phyloP scores from a whole-genome alignment of 2,888 invertebrate genomes.

The Nysson spinosus region DNA sequence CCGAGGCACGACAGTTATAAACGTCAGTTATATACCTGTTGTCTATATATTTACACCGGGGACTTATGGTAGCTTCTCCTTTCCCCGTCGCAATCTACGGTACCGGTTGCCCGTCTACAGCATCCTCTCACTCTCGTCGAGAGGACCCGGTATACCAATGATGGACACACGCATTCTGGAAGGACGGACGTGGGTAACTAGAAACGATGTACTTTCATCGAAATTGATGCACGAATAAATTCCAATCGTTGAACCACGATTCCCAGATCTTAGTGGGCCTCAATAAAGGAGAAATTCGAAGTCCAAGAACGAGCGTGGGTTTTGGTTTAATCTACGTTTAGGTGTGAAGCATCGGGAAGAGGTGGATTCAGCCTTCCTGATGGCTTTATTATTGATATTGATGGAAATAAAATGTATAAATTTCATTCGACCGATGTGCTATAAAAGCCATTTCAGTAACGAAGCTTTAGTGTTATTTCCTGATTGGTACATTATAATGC shows the following conservation, averaged over 20 bases:
- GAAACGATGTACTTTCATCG: slow-evolving; percentile 37
- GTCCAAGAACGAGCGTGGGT: slow-evolving; percentile 1
- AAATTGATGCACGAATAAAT: slow-evolving; percentile 37
- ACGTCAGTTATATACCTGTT: slow-evolving; percentile 1
- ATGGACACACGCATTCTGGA: slow-evolving; percentile 15
- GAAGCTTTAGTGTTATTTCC: too few relatives aligned
- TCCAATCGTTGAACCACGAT: neutral
- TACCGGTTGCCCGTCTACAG: slow-evolving; percentile 54
- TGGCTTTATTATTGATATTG: too few relatives aligned
- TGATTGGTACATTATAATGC: too few relatives aligned
- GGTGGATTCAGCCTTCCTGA: too few relatives aligned
- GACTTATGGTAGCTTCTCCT: slow-evolving; percentile 22
- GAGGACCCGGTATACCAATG: slow-evolving; percentile 8
- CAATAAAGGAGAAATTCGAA: neutral
- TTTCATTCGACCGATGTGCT: too few relatives aligned
- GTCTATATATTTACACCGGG: slow-evolving; percentile 15
- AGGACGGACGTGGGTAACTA: neutral
- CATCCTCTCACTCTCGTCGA: slow-evolving; percentile 53
- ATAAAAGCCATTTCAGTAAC: too few relatives aligned
- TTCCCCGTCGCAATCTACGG: slow-evolving; percentile 33
- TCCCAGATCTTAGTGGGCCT: neutral
- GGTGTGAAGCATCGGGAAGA: too few relatives aligned
- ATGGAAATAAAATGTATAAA: too few relatives aligned
- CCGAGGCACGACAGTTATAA: neutral
- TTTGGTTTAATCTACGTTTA: too few relatives aligned